Evolutionary conservation across 2,888 invertebrate genomes (phyloP).

Genomic region (Phortica okadai): DNA sequence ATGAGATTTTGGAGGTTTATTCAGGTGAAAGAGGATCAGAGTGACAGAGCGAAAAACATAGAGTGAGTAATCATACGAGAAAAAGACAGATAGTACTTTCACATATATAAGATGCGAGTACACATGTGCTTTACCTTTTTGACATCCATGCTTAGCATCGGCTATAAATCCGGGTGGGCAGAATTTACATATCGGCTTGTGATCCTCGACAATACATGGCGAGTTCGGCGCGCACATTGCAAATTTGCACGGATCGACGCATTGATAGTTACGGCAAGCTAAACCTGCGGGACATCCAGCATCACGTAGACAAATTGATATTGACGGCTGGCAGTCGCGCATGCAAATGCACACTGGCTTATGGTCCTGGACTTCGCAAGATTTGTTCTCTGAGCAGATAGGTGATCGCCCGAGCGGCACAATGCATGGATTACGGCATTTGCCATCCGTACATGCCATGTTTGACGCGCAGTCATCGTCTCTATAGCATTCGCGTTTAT

Average conservation of each 20-base stretch:
- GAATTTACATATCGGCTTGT: constrained; percentile 96
- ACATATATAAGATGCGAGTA: constrained; percentile 50
- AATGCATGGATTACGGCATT: constrained; percentile 92
- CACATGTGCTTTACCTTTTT: constrained; percentile 89
- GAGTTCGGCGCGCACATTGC: constrained; percentile 90
- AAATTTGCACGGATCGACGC: constrained; percentile 92
- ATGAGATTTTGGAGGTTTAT: constrained; percentile 45
- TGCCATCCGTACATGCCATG: constrained; percentile 88
- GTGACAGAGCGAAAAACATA: constrained; percentile 38
- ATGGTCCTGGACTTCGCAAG: constrained; percentile 92
- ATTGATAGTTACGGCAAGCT: constrained; percentile 92
- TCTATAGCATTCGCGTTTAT: constrained; percentile 86
- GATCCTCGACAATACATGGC: constrained; percentile 95
- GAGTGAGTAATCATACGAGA: constrained; percentile 15
- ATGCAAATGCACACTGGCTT: constrained; percentile 91
- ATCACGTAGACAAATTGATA: constrained; percentile 92
- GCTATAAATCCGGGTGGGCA: constrained; percentile 95
- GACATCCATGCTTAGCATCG: constrained; percentile 94
- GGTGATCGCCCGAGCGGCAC: constrained; percentile 79
- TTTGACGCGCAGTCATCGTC: constrained; percentile 91
- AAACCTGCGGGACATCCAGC: constrained; percentile 90
- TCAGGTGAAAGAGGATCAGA: constrained; percentile 48
- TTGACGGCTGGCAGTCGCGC: constrained; percentile 89
- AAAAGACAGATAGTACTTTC: constrained; percentile 36
- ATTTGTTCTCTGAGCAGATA: constrained; percentile 88